Conservation (phyloP, 2,797 vertebrate genomes). For the Pseudocheirus occidentalis region DNA sequence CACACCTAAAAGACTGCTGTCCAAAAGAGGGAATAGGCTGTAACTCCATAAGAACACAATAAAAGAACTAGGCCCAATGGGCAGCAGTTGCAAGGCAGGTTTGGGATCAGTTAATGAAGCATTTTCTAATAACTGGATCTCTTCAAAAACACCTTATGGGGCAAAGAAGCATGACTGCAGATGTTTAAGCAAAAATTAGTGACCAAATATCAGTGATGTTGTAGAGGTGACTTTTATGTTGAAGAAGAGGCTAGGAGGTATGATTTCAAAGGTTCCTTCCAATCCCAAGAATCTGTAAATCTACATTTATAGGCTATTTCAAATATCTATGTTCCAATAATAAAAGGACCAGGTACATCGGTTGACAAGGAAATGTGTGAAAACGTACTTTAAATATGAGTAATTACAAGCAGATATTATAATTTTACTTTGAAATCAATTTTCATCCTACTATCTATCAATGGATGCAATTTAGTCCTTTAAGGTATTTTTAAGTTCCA, state of each 20-base stretch:
- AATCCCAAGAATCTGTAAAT: constrained; percentile 57
- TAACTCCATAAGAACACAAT: not conserved
- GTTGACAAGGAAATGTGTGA: not conserved
- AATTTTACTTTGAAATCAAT: not conserved
- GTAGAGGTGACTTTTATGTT: constrained; percentile 30
- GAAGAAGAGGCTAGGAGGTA: constrained; percentile 34
- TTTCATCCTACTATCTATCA: not conserved
- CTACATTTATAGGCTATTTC: constrained; percentile 32
- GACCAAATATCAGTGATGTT: constrained; percentile 23
- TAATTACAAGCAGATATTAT: not conserved
- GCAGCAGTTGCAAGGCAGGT: constrained; percentile 2
- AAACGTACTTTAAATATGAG: not conserved
- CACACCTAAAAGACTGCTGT: not conserved
- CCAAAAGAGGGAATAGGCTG: not conserved
- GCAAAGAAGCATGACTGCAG: constrained; percentile 35
- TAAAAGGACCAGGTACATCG: not conserved
- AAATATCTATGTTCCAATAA: constrained; percentile 8
- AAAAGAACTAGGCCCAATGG: constrained; percentile 12
- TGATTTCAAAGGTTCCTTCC: constrained; percentile 34
- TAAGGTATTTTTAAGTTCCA: not conserved
- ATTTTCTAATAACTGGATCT: constrained; percentile 18
- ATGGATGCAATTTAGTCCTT: not conserved
- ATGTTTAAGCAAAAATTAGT: not conserved
- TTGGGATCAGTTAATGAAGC: not conserved
- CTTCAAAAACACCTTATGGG: constrained; percentile 26